phyloP scores from a whole-genome alignment of 2,888 invertebrate genomes.

The Odontomyia ornata region DNA sequence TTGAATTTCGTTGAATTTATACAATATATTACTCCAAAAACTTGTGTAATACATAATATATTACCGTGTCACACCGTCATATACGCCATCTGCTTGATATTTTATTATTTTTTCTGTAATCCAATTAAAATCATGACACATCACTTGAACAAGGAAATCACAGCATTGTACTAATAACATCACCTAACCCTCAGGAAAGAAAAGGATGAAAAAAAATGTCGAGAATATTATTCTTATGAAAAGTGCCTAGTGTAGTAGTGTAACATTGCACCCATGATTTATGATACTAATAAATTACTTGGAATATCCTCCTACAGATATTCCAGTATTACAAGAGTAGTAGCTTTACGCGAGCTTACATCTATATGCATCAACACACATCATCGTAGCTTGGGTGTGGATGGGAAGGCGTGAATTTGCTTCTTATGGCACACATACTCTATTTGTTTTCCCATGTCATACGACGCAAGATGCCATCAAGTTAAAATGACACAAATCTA shows the following conservation, averaged over 20 bases:
- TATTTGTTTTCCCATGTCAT: conserved; percentile 30
- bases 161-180: conserved; percentile 21
- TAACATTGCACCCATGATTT: conserved; percentile 39
- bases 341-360: background rate
- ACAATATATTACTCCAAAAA: too few relatives aligned
- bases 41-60: too few relatives aligned
- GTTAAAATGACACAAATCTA: conserved; percentile 37
- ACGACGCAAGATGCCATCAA: conserved; percentile 21
- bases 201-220: background rate
- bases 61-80: too few relatives aligned
- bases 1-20: too few relatives aligned
- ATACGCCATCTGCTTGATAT: background rate
- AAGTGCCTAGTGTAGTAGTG: conserved; percentile 23
- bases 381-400: background rate
- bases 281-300: conserved; percentile 40
- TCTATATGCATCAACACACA: background rate
- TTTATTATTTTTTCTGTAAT: conserved; percentile 20
- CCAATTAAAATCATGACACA: conserved; percentile 31
- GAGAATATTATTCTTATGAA: background rate
- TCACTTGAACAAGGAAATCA: conserved; percentile 24
- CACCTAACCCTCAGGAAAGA: background rate
- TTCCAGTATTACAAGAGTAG: background rate
- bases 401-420: conserved; percentile 39
- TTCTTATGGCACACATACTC: conserved; percentile 8
- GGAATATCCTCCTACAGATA: conserved; percentile 31